These are phyloP conservation scores for Antigone vipio DNA, from an alignment of 2,113 vertebrate species.

Conservation along the genomic window DNA sequence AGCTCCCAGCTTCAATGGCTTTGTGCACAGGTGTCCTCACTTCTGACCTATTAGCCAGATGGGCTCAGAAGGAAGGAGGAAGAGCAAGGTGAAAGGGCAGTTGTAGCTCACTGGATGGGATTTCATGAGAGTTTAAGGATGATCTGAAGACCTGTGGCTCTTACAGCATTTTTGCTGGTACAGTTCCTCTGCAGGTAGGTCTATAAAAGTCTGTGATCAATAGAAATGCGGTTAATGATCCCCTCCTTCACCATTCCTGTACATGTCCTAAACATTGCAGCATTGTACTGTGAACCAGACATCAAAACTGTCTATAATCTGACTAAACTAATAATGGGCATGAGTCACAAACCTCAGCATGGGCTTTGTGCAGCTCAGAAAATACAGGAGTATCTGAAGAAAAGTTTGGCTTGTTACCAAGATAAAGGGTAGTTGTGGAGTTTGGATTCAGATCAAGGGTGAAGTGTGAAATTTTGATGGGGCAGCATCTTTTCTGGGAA, in stretches of 20 bases:
- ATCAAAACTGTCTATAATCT: background rate
- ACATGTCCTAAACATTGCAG: background rate
- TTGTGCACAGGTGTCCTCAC: constrained; percentile 23
- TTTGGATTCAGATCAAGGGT: background rate
- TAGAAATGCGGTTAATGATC: background rate
- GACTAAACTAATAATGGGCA: background rate
- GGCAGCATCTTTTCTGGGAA: constrained; percentile 1
- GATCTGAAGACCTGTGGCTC: background rate
- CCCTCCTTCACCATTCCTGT: background rate
- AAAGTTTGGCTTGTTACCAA: background rate
- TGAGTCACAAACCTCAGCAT: background rate
- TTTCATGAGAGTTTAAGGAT: background rate
- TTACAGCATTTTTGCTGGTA: background rate
- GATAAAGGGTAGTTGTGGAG: background rate
- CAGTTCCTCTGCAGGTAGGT: background rate
- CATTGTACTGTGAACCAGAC: background rate
- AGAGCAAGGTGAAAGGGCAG: constrained; percentile 25
- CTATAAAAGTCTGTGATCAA: background rate
- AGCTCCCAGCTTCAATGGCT: background rate
- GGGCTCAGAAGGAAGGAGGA: constrained; percentile 13
- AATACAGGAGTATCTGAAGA: background rate
- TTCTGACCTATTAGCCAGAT: constrained; percentile 20
- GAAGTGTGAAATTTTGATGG: background rate
- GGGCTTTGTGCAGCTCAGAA: background rate
- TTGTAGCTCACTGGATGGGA: background rate